Percentiles rank a stretch among this genome's conserved stretches.
Conservation (phyloP, 1,140 invertebrate genomes). For the Aradophagus sp. region DNA sequence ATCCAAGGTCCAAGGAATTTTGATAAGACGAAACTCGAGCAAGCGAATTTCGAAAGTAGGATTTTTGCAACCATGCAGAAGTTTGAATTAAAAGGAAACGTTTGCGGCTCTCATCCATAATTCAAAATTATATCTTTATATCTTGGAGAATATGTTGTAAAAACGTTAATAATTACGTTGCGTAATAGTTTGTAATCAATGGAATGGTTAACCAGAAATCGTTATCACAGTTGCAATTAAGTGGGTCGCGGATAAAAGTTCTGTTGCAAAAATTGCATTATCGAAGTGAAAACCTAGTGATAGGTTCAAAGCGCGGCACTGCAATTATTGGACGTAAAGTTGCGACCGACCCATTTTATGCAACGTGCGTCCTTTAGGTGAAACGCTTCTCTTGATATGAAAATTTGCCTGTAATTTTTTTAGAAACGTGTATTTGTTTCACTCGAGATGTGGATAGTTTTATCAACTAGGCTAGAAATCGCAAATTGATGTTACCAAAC, state of each 20-base stretch:
- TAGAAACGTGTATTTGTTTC: not conserved
- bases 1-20: no score
- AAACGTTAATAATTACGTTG: conserved; percentile 6
- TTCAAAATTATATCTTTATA: conserved; percentile 15
- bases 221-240: conserved; percentile 11
- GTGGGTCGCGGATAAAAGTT: conserved; percentile 13
- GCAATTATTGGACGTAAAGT: conserved; percentile 9
- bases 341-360: conserved; percentile 22
- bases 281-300: conserved; percentile 10
- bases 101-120: conserved; percentile 9
- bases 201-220: conserved; percentile 7
- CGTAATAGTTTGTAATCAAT: conserved; percentile 18
- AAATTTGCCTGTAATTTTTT: conserved; percentile 8
- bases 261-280: conserved; percentile 20
- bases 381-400: conserved; percentile 16
- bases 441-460: no score
- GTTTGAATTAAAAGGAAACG: no score
- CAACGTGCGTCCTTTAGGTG: conserved; percentile 13
- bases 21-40: no score
- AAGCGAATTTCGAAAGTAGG: no score
- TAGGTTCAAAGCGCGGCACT: conserved; percentile 7
- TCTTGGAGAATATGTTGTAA: conserved; percentile 6
- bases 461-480: no score
- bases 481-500: no score
- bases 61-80: no score